Evolutionary conservation across 2,113 vertebrate genomes (phyloP).

Genomic region (Sprattus sprattus): DNA sequence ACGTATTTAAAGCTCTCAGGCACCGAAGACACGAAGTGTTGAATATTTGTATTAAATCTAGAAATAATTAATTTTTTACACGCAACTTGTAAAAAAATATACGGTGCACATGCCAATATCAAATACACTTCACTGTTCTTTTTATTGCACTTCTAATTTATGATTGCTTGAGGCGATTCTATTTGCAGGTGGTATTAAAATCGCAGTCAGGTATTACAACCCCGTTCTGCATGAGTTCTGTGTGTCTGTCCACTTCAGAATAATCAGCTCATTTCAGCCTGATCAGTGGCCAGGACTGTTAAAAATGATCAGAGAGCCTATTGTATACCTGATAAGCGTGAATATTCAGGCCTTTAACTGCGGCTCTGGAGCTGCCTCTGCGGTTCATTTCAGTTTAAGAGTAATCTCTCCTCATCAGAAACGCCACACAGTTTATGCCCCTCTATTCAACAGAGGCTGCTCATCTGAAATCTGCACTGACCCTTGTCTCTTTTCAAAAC

Average conservation of each 20-base stretch:
- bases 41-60: not conserved
- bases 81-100: not conserved
- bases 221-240: not conserved
- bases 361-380: not conserved
- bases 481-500: not conserved
- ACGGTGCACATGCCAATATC: not conserved
- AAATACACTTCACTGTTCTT: not conserved
- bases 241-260: not conserved
- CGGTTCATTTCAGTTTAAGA: not conserved
- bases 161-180: not conserved
- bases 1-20: conserved; percentile 69
- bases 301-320: not conserved
- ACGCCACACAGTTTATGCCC: not conserved
- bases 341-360: not conserved
- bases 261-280: not conserved
- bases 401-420: not conserved
- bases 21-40: not conserved
- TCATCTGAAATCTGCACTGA: not conserved
- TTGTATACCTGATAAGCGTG: not conserved
- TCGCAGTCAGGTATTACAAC: not conserved
- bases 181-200: not conserved
- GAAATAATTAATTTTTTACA: not conserved
- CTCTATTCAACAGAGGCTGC: not conserved
- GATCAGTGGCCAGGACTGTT: not conserved
- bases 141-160: not conserved